These are phyloP conservation scores for Acrobasis consociella DNA, from an alignment of 2,888 invertebrate species.

Conservation along the genomic window DNA sequence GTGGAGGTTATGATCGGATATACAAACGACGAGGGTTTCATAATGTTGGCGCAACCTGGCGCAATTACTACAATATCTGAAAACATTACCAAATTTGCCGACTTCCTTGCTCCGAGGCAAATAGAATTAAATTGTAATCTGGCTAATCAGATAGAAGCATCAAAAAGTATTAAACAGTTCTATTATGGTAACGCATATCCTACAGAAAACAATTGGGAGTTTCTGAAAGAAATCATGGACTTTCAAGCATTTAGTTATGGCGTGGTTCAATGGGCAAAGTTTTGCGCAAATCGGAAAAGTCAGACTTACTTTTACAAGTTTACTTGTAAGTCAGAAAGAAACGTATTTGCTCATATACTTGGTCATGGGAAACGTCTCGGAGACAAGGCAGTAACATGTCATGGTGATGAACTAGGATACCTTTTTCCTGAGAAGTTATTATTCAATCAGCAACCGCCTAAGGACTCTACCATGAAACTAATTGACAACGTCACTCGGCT, in stretches of 20 bases:
- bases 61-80: slow-evolving; percentile 20
- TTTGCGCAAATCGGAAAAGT: slow-evolving; percentile 36
- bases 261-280: slow-evolving; percentile 40
- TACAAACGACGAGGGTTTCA: slow-evolving; percentile 85
- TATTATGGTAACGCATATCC: slow-evolving; percentile 38
- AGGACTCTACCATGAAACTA: slow-evolving; percentile 41
- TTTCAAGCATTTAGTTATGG: slow-evolving; percentile 37
- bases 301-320: slow-evolving; percentile 48
- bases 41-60: slow-evolving; percentile 26
- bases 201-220: slow-evolving; percentile 36
- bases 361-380: slow-evolving; percentile 31
- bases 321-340: slow-evolving; percentile 44
- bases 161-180: slow-evolving; percentile 37
- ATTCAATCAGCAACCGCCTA: slow-evolving; percentile 38
- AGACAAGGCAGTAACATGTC: slow-evolving; percentile 35
- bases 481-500: slow-evolving; percentile 53
- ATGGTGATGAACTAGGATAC: slow-evolving; percentile 48
- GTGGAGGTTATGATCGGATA: slow-evolving; percentile 87
- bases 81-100: slow-evolving; percentile 29
- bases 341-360: slow-evolving; percentile 35
- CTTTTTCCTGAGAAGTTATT: slow-evolving; percentile 38
- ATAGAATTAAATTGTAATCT: slow-evolving; percentile 33
- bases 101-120: slow-evolving; percentile 34
- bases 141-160: slow-evolving; percentile 37
- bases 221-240: slow-evolving; percentile 34